Conservation (phyloP, 2,797 vertebrate genomes). For the Hyperoplus immaculatus region DNA sequence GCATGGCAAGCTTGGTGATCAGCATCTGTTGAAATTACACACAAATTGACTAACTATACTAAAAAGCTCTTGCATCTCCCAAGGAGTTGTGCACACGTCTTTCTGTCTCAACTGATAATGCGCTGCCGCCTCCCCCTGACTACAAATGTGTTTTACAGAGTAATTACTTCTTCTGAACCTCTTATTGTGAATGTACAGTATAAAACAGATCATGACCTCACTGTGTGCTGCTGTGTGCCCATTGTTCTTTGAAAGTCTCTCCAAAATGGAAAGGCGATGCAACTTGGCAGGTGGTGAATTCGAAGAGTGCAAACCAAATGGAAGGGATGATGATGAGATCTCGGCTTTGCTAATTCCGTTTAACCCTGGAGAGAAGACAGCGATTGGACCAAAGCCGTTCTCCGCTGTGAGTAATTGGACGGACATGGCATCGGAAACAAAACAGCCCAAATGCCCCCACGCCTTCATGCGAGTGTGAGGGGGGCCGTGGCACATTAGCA, state of each 20-base stretch:
- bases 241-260: conserved; percentile 70
- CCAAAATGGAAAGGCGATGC: conserved; percentile 53
- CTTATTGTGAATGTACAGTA: conserved; percentile 55
- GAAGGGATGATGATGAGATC: conserved; percentile 61
- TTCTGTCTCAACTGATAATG: conserved; percentile 63
- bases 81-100: conserved; percentile 28
- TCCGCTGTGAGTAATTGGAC: conserved; percentile 63
- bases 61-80: conserved; percentile 34
- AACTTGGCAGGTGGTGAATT: conserved; percentile 72
- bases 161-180: conserved; percentile 68
- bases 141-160: conserved; percentile 53
- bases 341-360: conserved; percentile 68
- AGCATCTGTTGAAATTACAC: conserved; percentile 36
- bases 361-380: conserved; percentile 61
- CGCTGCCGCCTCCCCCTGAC: conserved; percentile 13
- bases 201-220: conserved; percentile 56
- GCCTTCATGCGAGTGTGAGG: conserved; percentile 23
- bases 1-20: conserved; percentile 29
- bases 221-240: conserved; percentile 21
- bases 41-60: conserved; percentile 44
- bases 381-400: conserved; percentile 44
- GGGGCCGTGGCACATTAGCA: conserved; percentile 43
- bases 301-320: conserved; percentile 55
- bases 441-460: conserved; percentile 42
- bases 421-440: conserved; percentile 45